Evolutionary conservation across 1,140 invertebrate genomes (phyloP).

Genomic region (Hylyphantes graminicola): DNA sequence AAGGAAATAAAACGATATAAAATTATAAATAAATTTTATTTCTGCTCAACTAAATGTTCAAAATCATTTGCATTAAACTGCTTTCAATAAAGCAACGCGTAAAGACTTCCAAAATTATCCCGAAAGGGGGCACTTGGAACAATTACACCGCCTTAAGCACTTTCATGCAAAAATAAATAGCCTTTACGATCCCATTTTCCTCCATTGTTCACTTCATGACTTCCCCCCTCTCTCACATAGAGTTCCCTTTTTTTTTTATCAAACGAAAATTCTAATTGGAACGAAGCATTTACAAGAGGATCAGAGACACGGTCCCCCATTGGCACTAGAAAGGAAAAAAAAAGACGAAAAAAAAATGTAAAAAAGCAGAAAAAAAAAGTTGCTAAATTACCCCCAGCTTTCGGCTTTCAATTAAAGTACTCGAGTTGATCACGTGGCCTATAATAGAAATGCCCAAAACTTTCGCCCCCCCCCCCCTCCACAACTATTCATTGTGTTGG

Average conservation of each 20-base stretch:
- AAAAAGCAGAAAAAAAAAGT: constrained; percentile 29
- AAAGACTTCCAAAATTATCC: constrained; percentile 47
- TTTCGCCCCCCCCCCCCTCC: constrained; percentile 19
- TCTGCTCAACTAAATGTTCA: no score
- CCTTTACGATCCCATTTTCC: constrained; percentile 33
- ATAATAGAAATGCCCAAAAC: constrained; percentile 60
- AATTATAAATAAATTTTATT: no score
- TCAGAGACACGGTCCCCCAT: constrained; percentile 54
- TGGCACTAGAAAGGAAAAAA: constrained; percentile 35
- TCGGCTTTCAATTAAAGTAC: constrained; percentile 53
- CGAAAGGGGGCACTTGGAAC: constrained; percentile 36
- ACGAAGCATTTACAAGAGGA: constrained; percentile 49
- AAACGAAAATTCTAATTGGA: constrained; percentile 44
- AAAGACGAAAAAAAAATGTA: neutral
- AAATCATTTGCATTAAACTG: no score
- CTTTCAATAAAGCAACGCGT: constrained; percentile 6
- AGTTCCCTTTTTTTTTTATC: constrained; percentile 13
- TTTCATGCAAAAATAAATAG: constrained; percentile 42
- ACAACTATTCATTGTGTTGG: neutral
- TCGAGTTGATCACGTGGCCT: constrained; percentile 54
- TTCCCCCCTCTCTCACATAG: constrained; percentile 6
- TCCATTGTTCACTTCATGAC: constrained; percentile 25
- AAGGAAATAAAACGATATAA: no score
- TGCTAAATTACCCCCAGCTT: constrained; percentile 47
- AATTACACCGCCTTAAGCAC: constrained; percentile 39